A percentile compares a stretch with the other conserved stretches of the same genome.
These are phyloP conservation scores for Drosophila lutescens DNA, from an alignment of 2,888 invertebrate species.

Conservation along the genomic window DNA sequence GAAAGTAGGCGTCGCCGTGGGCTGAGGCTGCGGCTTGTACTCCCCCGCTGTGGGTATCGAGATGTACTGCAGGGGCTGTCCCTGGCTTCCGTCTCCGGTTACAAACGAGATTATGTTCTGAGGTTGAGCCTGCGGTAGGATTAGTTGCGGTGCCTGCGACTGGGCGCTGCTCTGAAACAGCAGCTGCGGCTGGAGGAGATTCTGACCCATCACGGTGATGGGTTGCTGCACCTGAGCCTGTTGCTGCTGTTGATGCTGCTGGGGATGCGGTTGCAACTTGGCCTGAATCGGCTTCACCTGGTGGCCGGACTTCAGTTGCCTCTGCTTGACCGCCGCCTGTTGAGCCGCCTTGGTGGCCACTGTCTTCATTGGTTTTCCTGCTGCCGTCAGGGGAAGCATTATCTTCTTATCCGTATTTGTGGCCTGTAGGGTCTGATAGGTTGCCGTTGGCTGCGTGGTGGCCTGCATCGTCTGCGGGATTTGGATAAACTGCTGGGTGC, in stretches of 20 bases:
- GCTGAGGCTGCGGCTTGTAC: conserved; percentile 83
- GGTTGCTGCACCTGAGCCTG: conserved; percentile 63
- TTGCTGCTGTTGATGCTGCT: conserved; percentile 49
- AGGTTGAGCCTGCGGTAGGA: conserved; percentile 83
- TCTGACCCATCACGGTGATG: conserved; percentile 65
- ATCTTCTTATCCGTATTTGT: conserved; percentile 80
- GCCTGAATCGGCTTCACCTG: conserved; percentile 80
- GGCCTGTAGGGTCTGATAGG: conserved; percentile 78
- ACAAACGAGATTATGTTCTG: conserved; percentile 85
- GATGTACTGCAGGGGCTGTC: conserved; percentile 91
- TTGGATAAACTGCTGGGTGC: conserved; percentile 80
- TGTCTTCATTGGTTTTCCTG: conserved; percentile 74
- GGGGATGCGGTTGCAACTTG: conserved; percentile 65
- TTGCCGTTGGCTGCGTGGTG: conserved; percentile 42
- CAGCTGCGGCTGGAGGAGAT: conserved; percentile 67
- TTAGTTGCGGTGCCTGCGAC: conserved; percentile 64
- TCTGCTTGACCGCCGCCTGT: conserved; percentile 78
- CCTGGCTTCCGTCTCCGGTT: conserved; percentile 81
- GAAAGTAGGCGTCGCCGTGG: conserved; percentile 85
- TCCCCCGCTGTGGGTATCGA: conserved; percentile 87
- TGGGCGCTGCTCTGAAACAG: conserved; percentile 73
- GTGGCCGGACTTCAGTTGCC: conserved; percentile 66
- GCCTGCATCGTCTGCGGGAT: conserved; percentile 61
- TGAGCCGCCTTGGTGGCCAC: conserved; percentile 77
- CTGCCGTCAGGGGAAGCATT: conserved; percentile 67